Conservation (phyloP, 35 echinoderm and acorn worm species). For the Patiria miniata region DNA sequence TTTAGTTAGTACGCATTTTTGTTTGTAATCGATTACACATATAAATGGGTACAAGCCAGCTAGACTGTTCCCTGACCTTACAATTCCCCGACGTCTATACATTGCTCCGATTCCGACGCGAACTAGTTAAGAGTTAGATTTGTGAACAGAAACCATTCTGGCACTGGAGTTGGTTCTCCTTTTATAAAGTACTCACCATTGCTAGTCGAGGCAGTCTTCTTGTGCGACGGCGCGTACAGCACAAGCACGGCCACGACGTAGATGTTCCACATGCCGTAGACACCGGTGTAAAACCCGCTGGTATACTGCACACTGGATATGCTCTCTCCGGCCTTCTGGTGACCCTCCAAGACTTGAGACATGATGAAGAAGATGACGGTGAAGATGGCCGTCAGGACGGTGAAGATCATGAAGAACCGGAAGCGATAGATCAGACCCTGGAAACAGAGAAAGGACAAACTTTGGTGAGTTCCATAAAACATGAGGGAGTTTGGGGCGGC, state of each 20-base stretch:
- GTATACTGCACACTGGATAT: constrained; percentile 63
- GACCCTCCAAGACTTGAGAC: constrained; percentile 88
- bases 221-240: constrained; percentile 92
- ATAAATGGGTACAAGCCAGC: too few species aligned
- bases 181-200: constrained; percentile 43
- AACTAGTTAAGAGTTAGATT: too few species aligned
- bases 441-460: neutral
- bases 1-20: too few species aligned
- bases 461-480: too few species aligned
- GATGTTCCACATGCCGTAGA: constrained; percentile 98
- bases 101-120: too few species aligned
- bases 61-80: too few species aligned
- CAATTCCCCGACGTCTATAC: too few species aligned
- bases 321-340: constrained; percentile 55
- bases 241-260: constrained; percentile 90
- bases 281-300: constrained; percentile 95
- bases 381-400: constrained; percentile 81
- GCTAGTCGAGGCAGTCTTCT: constrained; percentile 35
- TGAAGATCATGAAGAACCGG: constrained; percentile 97
- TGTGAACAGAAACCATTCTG: too few species aligned
- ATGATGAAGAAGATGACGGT: constrained; percentile 94
- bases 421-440: constrained; percentile 94
- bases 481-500: too few species aligned
- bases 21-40: too few species aligned
- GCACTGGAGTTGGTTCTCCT: too few species aligned